phyloP scores from a whole-genome alignment of 1,140 invertebrate genomes.

The Halesus radiatus region DNA sequence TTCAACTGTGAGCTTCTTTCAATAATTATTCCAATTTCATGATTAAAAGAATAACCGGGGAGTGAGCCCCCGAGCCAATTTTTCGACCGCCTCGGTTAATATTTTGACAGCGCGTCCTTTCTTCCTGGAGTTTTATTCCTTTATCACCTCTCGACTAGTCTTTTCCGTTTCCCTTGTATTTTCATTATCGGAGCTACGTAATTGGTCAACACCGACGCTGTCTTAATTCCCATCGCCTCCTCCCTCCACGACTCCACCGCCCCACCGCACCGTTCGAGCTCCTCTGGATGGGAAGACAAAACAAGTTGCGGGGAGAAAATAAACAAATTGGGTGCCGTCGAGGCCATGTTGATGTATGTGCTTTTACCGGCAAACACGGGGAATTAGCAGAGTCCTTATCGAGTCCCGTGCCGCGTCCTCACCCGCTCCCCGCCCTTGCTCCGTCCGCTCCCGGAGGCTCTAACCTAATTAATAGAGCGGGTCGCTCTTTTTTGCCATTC shows the following conservation, averaged over 20 bases:
- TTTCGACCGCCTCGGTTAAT: not conserved
- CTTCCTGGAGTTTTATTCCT: conserved; percentile 45
- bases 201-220: conserved; percentile 55
- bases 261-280: not conserved
- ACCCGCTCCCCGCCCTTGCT: not conserved
- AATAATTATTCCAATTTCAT: conserved; percentile 9
- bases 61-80: not conserved
- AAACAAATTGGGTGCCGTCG: conserved; percentile 53
- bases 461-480: conserved; percentile 55
- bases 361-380: conserved; percentile 48
- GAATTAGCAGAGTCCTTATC: conserved; percentile 52
- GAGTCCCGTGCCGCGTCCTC: conserved; percentile 13
- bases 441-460: conserved; percentile 23
- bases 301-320: conserved; percentile 50
- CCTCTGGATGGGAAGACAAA: conserved; percentile 40
- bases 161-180: conserved; percentile 43
- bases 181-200: conserved; percentile 48
- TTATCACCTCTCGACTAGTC: conserved; percentile 28
- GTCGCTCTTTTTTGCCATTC: conserved; percentile 39
- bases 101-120: conserved; percentile 28
- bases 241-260: no score
- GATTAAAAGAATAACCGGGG: not conserved
- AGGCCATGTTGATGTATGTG: conserved; percentile 49
- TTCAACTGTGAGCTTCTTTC: not conserved
- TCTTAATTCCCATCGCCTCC: conserved; percentile 42